These are phyloP conservation scores for Kobus ellipsiprymnus DNA, from an alignment of 2,113 vertebrate genomes.

Conservation along the genomic window DNA sequence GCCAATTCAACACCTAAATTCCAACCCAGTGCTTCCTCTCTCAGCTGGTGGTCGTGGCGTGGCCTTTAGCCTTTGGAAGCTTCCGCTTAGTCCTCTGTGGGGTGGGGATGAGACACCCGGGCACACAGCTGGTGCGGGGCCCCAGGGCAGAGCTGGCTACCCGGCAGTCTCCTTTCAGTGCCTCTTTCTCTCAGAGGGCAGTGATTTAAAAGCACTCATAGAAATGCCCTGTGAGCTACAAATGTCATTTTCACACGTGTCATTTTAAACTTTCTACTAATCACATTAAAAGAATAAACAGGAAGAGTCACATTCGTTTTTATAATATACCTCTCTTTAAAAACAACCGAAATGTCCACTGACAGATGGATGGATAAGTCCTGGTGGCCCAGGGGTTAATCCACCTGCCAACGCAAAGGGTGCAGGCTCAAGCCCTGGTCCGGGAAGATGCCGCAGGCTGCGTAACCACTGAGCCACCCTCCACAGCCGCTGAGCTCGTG, in stretches of 20 bases:
- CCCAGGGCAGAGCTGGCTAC: background rate
- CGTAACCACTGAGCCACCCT: accelerated
- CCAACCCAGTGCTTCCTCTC: background rate
- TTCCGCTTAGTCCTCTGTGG: background rate
- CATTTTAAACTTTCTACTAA: background rate
- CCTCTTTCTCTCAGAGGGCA: background rate
- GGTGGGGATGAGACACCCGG: background rate
- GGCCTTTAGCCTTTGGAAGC: background rate
- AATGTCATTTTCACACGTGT: background rate
- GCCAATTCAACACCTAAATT: background rate
- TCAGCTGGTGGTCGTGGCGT: accelerated
- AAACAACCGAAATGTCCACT: background rate
- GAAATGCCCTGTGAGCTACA: background rate
- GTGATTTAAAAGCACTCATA: background rate
- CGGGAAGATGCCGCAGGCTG: background rate
- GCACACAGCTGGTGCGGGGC: accelerated
- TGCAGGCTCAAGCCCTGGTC: background rate
- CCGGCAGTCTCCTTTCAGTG: accelerated
- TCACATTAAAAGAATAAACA: background rate
- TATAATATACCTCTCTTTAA: background rate
- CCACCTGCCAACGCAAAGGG: background rate
- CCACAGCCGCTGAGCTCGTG: accelerated
- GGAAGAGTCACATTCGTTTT: background rate
- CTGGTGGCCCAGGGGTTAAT: background rate
- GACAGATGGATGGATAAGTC: background rate